These are phyloP conservation scores for Dugesia japonica DNA, from an alignment of 2,888 invertebrate species.

Conservation along the genomic window DNA sequence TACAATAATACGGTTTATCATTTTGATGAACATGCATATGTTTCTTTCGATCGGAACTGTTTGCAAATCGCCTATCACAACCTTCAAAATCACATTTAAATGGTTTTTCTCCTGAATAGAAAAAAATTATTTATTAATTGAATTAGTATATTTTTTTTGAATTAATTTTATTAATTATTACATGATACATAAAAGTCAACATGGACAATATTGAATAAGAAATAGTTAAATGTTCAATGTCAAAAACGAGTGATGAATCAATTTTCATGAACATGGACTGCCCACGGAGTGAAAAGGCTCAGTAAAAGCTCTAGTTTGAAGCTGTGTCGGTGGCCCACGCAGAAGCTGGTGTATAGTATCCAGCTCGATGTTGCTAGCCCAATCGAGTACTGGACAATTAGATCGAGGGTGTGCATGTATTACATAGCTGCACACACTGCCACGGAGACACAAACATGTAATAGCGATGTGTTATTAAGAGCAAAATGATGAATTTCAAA, in stretches of 20 bases:
- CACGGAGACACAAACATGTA: constrained; percentile 14
- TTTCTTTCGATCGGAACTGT: constrained; percentile 95
- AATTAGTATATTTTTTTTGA: too few species aligned
- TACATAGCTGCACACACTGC: background rate
- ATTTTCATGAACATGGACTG: constrained; percentile 6
- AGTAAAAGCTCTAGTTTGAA: background rate
- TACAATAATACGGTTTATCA: constrained; percentile 94
- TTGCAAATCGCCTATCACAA: constrained; percentile 90
- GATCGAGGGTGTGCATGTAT: background rate
- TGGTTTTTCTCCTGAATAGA: constrained; percentile 75
- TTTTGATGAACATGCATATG: constrained; percentile 98
- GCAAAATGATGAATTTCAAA: background rate
- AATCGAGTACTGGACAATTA: background rate
- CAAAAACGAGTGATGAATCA: constrained; percentile 6
- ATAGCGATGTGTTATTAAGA: background rate
- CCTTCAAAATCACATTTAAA: constrained; percentile 94
- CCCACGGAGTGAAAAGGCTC: background rate
- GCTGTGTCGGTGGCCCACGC: constrained; percentile 15
- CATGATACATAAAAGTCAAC: too few species aligned
- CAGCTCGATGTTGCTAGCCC: constrained; percentile 12
- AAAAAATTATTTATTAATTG: background rate
- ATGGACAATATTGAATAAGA: background rate
- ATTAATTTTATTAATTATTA: too few species aligned
- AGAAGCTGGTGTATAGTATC: background rate
- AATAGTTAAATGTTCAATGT: background rate